Percentiles rank a stretch among this genome's conserved stretches.
These are phyloP conservation scores for Cryptosula pallasiana DNA, from an alignment of 2,888 invertebrate genomes.

Conservation along the genomic window DNA sequence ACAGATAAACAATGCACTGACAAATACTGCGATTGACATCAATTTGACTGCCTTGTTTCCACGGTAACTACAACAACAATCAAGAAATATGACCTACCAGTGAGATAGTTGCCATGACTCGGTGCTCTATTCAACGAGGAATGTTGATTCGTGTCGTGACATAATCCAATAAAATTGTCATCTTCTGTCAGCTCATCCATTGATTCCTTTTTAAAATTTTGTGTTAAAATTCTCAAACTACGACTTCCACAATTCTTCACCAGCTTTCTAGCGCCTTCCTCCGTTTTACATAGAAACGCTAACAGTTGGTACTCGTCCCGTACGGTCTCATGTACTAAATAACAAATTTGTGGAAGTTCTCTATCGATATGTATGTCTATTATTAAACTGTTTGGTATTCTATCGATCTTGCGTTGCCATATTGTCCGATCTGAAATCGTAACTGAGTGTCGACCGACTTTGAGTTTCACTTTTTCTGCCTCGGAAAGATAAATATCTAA, in stretches of 20 bases:
- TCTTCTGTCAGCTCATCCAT: no score
- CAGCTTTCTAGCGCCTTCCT: not conserved
- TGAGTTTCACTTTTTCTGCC: not conserved
- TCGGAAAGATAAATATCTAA: not conserved
- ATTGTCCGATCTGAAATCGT: not conserved
- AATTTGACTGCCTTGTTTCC: no score
- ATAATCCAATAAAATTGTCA: no score
- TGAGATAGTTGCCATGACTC: no score
- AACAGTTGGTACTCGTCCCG: not conserved
- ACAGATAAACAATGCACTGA: no score
- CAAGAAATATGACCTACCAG: no score
- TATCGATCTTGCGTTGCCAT: not conserved
- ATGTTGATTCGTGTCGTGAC: no score
- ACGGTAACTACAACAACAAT: no score
- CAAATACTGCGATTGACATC: no score
- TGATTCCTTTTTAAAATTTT: no score
- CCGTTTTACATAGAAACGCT: not conserved
- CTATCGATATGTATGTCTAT: not conserved
- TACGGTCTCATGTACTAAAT: not conserved
- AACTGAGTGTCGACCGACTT: not conserved
- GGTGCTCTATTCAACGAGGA: no score
- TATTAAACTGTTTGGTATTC: not conserved
- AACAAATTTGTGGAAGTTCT: not conserved
- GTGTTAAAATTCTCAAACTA: no score
- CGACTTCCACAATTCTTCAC: not conserved